Evolutionary conservation across 2,113 vertebrate species (phyloP).

Genomic region (Chaetura pelagica): DNA sequence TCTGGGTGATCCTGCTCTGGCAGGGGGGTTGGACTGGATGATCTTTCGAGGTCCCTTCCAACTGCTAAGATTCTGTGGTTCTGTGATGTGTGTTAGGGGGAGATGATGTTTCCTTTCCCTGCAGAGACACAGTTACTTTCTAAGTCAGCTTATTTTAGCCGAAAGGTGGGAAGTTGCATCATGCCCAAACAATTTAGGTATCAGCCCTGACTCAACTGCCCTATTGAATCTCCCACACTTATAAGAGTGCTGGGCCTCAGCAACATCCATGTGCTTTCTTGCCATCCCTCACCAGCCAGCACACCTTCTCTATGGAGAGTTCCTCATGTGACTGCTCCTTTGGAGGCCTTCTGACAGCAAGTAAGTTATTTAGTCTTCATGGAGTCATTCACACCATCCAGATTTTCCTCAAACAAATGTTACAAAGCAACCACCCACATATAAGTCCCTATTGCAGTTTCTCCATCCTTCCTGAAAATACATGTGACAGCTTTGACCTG

Average conservation of each 20-base stretch:
- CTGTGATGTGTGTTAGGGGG: background rate
- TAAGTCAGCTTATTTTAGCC: slow-evolving; percentile 25
- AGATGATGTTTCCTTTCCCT: background rate
- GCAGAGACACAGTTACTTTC: background rate
- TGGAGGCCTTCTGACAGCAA: background rate
- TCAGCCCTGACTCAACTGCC: background rate
- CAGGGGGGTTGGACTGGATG: no score
- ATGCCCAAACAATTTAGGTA: background rate
- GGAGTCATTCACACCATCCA: background rate
- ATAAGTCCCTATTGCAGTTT: background rate
- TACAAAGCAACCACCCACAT: background rate
- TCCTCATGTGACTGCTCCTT: background rate
- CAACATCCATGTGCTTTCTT: background rate
- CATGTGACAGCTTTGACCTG: background rate
- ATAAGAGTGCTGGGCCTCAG: background rate
- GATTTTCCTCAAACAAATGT: background rate
- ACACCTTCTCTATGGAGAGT: background rate
- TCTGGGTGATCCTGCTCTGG: no score
- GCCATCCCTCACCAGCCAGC: background rate
- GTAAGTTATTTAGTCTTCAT: background rate
- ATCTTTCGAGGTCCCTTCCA: no score
- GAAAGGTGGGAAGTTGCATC: slow-evolving; percentile 37
- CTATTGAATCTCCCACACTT: background rate
- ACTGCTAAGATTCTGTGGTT: no score
- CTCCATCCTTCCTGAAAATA: background rate